phyloP scores from a whole-genome alignment of 1,140 invertebrate genomes.

The Drosophila sproati region DNA sequence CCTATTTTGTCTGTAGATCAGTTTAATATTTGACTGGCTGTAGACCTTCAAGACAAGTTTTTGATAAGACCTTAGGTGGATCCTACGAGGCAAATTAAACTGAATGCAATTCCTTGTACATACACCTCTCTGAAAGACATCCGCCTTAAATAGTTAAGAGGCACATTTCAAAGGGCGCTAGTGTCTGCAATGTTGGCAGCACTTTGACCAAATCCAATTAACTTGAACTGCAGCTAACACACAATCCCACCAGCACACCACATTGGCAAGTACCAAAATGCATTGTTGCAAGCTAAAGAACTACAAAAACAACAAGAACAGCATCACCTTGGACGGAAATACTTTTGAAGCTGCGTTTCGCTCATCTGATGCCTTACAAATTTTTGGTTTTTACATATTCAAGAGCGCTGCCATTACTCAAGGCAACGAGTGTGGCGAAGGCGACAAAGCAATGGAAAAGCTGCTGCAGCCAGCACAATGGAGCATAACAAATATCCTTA shows the following conservation, averaged over 20 bases:
- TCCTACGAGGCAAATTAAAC: slow-evolving; percentile 39
- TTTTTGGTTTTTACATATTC: slow-evolving; percentile 79
- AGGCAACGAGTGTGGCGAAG: slow-evolving; percentile 59
- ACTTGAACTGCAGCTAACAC: slow-evolving; percentile 68
- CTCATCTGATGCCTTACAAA: slow-evolving; percentile 77
- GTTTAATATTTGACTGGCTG: too few relatives aligned
- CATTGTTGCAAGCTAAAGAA: slow-evolving; percentile 2
- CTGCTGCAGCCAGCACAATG: slow-evolving; percentile 46
- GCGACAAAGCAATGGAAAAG: neutral
- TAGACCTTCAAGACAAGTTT: too few relatives aligned
- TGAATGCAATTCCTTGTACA: slow-evolving; percentile 28
- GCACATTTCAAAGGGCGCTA: slow-evolving; percentile 59
- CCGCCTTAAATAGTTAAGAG: neutral
- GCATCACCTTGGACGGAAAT: slow-evolving; percentile 34
- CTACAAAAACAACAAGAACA: slow-evolving; percentile 3
- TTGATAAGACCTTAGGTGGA: too few relatives aligned
- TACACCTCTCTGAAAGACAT: neutral
- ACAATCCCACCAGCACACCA: neutral
- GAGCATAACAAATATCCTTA: slow-evolving; percentile 68
- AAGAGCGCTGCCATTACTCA: slow-evolving; percentile 66
- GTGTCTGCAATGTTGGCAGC: slow-evolving; percentile 50
- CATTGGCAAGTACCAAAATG: neutral
- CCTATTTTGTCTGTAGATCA: too few relatives aligned
- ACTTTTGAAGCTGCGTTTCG: slow-evolving; percentile 40
- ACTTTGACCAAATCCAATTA: slow-evolving; percentile 80